These are phyloP conservation scores for Atlantisia rogersi DNA, from an alignment of 2,113 vertebrate genomes.

Conservation along the genomic window DNA sequence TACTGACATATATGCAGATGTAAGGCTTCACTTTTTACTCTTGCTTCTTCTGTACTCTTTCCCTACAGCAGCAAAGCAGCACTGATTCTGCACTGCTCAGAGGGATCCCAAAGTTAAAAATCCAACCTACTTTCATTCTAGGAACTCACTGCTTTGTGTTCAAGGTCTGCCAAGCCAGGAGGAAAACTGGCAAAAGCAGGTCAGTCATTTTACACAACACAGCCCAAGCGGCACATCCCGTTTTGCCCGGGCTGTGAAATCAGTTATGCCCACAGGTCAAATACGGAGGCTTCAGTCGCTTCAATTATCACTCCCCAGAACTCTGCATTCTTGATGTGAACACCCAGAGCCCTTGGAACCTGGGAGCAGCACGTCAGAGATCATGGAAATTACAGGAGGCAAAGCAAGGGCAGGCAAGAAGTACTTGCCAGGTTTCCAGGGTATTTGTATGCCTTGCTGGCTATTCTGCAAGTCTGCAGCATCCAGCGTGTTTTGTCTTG, in stretches of 20 bases:
- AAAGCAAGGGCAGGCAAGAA: slow-evolving; percentile 6
- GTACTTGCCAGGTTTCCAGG: slow-evolving; percentile 47
- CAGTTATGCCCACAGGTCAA: slow-evolving; percentile 37
- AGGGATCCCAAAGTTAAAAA: neutral
- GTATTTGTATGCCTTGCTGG: neutral
- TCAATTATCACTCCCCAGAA: slow-evolving; percentile 16
- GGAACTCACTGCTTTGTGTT: neutral
- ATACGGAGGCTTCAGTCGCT: neutral
- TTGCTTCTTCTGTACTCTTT: neutral
- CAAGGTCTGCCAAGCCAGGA: neutral
- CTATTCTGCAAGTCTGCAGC: neutral
- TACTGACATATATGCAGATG: neutral
- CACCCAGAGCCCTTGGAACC: slow-evolving; percentile 38
- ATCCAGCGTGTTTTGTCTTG: slow-evolving; percentile 49
- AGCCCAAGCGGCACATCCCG: neutral
- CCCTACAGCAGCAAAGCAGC: neutral
- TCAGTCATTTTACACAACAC: neutral
- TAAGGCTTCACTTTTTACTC: neutral
- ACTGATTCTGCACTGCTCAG: neutral
- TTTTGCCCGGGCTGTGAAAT: neutral
- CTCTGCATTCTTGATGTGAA: slow-evolving; percentile 29
- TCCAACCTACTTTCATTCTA: neutral
- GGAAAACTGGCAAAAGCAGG: neutral
- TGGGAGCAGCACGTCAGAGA: neutral
- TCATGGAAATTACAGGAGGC: slow-evolving; percentile 6